Conservation (phyloP, 2,797 vertebrate species). For the Paguma larvata region DNA sequence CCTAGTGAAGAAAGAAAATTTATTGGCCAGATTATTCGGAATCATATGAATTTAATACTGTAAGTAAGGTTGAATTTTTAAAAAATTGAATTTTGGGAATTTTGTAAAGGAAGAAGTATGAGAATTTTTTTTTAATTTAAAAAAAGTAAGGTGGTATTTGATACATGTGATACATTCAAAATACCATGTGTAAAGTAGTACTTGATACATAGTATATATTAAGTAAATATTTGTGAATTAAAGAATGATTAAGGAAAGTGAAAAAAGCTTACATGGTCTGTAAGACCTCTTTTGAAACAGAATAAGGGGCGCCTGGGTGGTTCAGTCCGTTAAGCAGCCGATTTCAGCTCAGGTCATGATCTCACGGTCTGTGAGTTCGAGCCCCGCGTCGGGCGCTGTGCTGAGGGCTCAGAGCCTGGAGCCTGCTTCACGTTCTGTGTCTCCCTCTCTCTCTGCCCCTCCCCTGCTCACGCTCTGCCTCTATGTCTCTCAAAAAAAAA, state of each 20-base stretch:
- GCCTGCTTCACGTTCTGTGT: too few species aligned
- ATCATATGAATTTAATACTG: background rate
- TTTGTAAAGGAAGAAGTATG: conserved; percentile 34
- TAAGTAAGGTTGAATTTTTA: conserved; percentile 4
- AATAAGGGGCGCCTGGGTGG: too few species aligned
- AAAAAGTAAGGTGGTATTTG: conserved; percentile 25
- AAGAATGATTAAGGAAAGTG: conserved; percentile 19
- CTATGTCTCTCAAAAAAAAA: too few species aligned
- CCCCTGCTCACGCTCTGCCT: too few species aligned
- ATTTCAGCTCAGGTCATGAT: too few species aligned
- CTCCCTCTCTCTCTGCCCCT: too few species aligned
- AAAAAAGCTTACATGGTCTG: background rate
- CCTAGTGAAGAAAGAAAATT: conserved; percentile 14
- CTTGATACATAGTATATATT: background rate
- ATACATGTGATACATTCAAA: conserved; percentile 30
- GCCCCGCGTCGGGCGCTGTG: too few species aligned
- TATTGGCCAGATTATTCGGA: conserved; percentile 19
- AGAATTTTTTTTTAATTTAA: background rate
- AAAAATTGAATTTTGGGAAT: background rate
- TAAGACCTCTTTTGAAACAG: conserved; percentile 47
- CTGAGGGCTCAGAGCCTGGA: too few species aligned
- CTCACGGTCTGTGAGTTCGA: too few species aligned
- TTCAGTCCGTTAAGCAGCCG: too few species aligned
- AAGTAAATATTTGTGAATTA: conserved; percentile 44
- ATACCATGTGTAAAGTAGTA: background rate